Conservation (phyloP, 2,113 vertebrate species). For the Erinaceus europaeus region DNA sequence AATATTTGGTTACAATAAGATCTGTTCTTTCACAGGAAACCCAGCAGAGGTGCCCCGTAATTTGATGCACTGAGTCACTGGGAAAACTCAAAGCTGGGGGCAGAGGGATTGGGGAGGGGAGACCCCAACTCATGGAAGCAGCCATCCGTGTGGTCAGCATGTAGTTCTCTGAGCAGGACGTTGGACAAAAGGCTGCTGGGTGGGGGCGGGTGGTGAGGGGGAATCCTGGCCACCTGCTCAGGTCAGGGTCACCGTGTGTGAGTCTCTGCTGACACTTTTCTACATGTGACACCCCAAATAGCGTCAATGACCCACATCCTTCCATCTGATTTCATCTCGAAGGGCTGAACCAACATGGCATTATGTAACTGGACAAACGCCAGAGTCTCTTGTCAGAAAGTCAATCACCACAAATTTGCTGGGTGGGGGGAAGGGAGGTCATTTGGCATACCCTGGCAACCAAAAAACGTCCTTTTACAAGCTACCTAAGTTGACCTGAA, state of each 20-base stretch:
- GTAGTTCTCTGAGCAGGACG: neutral
- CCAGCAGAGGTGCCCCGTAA: slow-evolving; percentile 76
- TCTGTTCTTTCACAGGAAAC: slow-evolving; percentile 83
- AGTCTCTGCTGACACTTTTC: neutral
- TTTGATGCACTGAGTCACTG: slow-evolving; percentile 77
- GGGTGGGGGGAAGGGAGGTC: no score
- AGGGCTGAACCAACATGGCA: neutral
- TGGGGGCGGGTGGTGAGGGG: no score
- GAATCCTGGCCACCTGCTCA: neutral
- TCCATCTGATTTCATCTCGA: neutral
- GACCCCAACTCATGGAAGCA: neutral
- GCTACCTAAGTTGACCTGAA: neutral
- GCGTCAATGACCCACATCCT: neutral
- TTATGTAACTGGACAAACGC: neutral
- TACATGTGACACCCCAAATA: neutral
- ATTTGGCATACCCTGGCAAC: no score
- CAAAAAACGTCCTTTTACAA: neutral
- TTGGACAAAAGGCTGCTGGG: neutral
- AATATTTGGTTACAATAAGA: slow-evolving; percentile 87
- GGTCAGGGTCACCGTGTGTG: neutral
- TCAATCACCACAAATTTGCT: neutral
- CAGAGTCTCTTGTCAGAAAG: neutral
- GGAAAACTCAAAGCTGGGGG: slow-evolving; percentile 50
- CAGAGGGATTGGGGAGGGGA: neutral
- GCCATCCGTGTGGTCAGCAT: neutral